Base-by-base conservation (phyloP, 2,888 invertebrate species). In the Steinernema scapterisci region DNA sequence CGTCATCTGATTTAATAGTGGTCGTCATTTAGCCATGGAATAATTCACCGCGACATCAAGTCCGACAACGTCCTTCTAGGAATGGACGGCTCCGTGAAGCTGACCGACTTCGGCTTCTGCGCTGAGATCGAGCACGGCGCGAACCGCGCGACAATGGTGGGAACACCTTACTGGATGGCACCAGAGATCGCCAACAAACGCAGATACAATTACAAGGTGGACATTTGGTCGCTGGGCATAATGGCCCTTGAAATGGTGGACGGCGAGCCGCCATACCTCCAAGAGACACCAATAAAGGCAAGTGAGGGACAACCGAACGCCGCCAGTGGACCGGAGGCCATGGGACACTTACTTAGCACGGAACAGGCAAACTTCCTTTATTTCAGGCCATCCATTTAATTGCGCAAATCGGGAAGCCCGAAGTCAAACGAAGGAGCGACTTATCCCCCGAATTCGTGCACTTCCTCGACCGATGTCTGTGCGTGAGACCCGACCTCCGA, bases 191-290 rank as follows among this genome's bases (percentile, higher is more conserved):
- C 89, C 63, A 89, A 89, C 78, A 84, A 87, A 74, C 81, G 83
- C 54, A 82, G 83, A 72, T 88, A 88, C 82, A 86, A 82, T 73
- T 84, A 81, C 76, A 86, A 85, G 75, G 90, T 95, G 0, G 95
- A 95, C 87, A 93, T 95, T 46, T 95, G 95, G 95, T 95, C 95
- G 0, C 90, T 97, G 75, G 88, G 88, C 23, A 97, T 97, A 78
- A 96, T 97, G 96, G 94, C 95, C 0, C 95, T 97, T 75, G 95
- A 95, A 89, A 94, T 94, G 94, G 93, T 97, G 72, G 95, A 96
- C 88, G 97, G 97, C 27, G 87, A 88, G 73, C 97, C 97, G 0
- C 97, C 97, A 0, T 97, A 97, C 88, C 91, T 97, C 88, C 93
- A 95, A 85, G 97, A 97, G 89, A 93, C 95, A 0, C 96, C 96